Conservation (phyloP, 2,113 vertebrate species). For the Salvelinus sp. region DNA sequence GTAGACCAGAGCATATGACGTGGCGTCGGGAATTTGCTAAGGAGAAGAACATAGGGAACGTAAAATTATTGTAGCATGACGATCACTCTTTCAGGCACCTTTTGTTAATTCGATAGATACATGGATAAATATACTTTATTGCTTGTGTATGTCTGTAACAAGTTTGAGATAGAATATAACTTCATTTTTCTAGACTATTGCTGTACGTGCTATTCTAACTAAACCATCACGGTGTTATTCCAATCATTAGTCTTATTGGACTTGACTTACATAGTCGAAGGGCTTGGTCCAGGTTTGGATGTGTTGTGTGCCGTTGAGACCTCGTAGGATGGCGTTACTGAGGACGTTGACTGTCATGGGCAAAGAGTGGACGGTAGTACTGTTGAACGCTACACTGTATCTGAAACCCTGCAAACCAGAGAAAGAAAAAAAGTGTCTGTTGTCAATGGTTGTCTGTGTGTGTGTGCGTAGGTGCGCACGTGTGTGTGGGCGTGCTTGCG, state of each 20-base stretch:
- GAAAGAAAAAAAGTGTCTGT: background rate
- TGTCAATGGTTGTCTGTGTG: background rate
- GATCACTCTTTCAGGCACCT: no score
- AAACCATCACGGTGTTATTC: no score
- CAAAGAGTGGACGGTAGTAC: conserved; percentile 90
- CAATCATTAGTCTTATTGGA: background rate
- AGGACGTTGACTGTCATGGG: conserved; percentile 89
- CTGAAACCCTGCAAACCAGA: conserved; percentile 74
- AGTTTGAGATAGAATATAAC: no score
- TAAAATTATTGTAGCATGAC: no score
- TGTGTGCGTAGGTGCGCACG: no score
- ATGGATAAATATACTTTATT: no score
- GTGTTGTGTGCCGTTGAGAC: conserved; percentile 79
- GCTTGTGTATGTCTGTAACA: no score
- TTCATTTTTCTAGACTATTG: no score
- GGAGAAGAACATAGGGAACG: background rate
- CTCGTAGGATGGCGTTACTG: conserved; percentile 86
- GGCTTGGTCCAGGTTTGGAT: conserved; percentile 92
- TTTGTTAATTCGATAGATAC: no score
- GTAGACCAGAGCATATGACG: conserved; percentile 72
- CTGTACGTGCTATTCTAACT: no score
- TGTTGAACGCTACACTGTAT: conserved; percentile 85
- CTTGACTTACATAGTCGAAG: conserved; percentile 77
- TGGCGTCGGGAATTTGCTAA: conserved; percentile 72
- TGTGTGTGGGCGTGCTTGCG: no score